A percentile compares a stretch with the other conserved stretches of the same genome.
Conservation (phyloP, 2,888 invertebrate species). For the Platerodrilus igneus region DNA sequence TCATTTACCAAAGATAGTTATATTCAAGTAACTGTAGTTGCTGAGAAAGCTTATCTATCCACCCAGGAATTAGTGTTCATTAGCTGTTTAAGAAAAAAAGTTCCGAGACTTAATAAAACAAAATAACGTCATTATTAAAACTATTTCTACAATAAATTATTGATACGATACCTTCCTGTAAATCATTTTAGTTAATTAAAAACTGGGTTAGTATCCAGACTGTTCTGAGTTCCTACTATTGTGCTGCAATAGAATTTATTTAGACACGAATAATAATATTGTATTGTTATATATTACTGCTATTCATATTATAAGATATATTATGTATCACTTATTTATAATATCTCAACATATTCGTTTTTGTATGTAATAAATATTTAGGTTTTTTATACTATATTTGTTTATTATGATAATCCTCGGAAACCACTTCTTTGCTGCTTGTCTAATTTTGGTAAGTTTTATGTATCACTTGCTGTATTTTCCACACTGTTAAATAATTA, state of each 20-base stretch:
- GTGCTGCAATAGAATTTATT: slow-evolving; percentile 13
- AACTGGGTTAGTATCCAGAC: no score
- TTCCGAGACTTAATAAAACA: no score
- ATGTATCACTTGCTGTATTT: slow-evolving; percentile 63
- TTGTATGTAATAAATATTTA: slow-evolving; percentile 40
- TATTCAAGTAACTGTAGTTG: slow-evolving; percentile 32
- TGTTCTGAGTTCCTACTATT: slow-evolving; percentile 44
- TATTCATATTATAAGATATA: slow-evolving; percentile 49
- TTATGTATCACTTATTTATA: slow-evolving; percentile 49
- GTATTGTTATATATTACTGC: slow-evolving; percentile 36
- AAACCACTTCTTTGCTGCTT: slow-evolving; percentile 52
- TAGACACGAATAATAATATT: slow-evolving; percentile 28
- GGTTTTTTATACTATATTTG: slow-evolving; percentile 7
- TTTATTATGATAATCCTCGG: slow-evolving; percentile 20
- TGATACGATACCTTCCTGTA: no score
- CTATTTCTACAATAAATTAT: no score
- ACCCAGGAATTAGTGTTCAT: slow-evolving; percentile 35
- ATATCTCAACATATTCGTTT: slow-evolving; percentile 46
- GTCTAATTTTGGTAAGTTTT: slow-evolving; percentile 64
- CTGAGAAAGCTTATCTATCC: slow-evolving; percentile 25
- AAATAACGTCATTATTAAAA: no score
- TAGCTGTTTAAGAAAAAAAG: slow-evolving; percentile 29
- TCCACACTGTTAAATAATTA: slow-evolving; percentile 73
- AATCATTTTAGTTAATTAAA: no score
- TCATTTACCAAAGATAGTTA: slow-evolving; percentile 48